Conservation (phyloP, 2,888 invertebrate genomes). For the Malthinus seriepunctatus region DNA sequence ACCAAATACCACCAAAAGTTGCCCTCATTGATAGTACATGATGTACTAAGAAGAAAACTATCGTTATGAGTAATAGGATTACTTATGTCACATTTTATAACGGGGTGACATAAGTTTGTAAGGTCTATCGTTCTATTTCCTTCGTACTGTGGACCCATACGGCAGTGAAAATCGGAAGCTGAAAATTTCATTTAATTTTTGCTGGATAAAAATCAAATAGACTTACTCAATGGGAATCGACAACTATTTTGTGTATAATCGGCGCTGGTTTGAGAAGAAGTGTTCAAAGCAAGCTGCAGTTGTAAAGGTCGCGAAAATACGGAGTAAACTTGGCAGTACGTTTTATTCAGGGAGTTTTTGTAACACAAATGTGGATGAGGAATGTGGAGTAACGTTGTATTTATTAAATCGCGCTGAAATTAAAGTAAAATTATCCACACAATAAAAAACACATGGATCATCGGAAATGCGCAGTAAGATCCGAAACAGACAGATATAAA, state of each 20-base stretch:
- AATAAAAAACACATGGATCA: too few relatives aligned
- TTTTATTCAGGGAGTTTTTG: constrained; percentile 43
- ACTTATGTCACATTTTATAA: constrained; percentile 71
- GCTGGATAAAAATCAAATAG: not conserved
- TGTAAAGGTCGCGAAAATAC: constrained; percentile 58
- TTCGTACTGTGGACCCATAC: constrained; percentile 60
- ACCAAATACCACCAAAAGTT: constrained; percentile 74
- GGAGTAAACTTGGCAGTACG: constrained; percentile 65
- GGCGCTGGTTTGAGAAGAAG: constrained; percentile 48
- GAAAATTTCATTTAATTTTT: constrained; percentile 12
- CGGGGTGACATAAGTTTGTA: constrained; percentile 62
- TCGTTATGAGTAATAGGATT: constrained; percentile 68
- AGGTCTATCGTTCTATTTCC: constrained; percentile 45
- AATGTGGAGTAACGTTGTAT: constrained; percentile 9
- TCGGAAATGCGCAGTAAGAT: too few relatives aligned
- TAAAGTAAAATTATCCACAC: not conserved
- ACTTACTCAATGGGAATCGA: constrained; percentile 65
- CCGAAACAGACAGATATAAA: too few relatives aligned
- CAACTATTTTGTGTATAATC: constrained; percentile 58
- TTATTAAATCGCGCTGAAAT: constrained; percentile 1
- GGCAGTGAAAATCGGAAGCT: constrained; percentile 57
- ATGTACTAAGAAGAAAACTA: constrained; percentile 69
- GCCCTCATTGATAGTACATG: constrained; percentile 68
- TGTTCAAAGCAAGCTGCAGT: too few relatives aligned
- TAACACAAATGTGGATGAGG: constrained; percentile 64